Base-by-base conservation (phyloP, 2,113 vertebrate genomes). In the Thalassarche chlororhynchos region DNA sequence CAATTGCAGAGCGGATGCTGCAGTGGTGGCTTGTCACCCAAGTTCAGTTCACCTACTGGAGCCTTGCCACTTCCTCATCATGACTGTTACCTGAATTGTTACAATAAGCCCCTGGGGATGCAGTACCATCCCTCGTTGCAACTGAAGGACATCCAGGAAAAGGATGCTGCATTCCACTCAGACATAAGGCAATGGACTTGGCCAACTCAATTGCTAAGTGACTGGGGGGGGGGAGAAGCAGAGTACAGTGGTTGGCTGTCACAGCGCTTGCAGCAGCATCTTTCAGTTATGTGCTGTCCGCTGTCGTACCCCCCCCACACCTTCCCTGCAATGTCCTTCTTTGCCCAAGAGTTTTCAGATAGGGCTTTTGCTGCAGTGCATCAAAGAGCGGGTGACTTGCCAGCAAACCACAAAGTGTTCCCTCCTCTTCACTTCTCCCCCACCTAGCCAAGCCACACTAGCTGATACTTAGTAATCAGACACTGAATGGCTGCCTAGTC, bases 281-380 rank as follows among this genome's bases (percentile, higher is more conserved):
- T 93, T 81, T 68, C 65, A 14, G 84, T 38, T 2, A 34, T 3
- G 72, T 58, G 82, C 54, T 3, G 11, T 24, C 58, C 52, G 7
- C 16, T 1, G 38, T n/a, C 25, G 7, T 29, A 46, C 14, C 42
- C 25, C 36, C 7, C 58, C 32, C 7, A 52, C 32, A 58, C n/a
- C 51, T 52, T 38, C 77, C 94, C 95, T 89, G 96, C 96, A 96
- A 93, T 94, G 97, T 91, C 94, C 94, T 97, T 95, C 88, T 89
- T 71, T 14, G 90, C 79, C 15, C 84, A 87, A 93, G 71, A 88
- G 80, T 69, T 79, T 6, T 58, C 92, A 72, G 70, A 58, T 64
- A 17, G 89, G 89, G 87, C 66, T 96, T 97, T 89, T 96, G 95
- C 97, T 96, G 97, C 97, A 97, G 95, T 97, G 96, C 96, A 94